Evolutionary conservation across 2,113 vertebrate species (phyloP).

Genomic region (Oceanodroma tethys): DNA sequence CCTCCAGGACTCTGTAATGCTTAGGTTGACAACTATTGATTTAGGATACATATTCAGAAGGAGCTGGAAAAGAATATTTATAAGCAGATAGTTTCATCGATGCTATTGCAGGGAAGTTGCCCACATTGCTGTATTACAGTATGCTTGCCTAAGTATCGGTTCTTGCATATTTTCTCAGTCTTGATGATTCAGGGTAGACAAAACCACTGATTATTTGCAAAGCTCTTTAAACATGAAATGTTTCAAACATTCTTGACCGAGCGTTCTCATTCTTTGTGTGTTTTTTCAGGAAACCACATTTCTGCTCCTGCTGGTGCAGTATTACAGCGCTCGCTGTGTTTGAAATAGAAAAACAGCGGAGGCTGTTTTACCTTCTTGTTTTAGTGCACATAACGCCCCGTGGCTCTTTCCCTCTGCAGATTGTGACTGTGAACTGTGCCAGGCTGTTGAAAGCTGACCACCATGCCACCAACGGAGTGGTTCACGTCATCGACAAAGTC

Average conservation of each 20-base stretch:
- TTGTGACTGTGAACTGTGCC: conserved; percentile 97
- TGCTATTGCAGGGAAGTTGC: background rate
- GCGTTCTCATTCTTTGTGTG: background rate
- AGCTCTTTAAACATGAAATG: background rate
- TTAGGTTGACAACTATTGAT: background rate
- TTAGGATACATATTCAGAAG: background rate
- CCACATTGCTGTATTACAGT: fast-evolving
- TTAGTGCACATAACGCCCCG: background rate
- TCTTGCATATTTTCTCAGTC: background rate
- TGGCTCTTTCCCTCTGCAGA: conserved; percentile 68
- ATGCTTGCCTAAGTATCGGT: background rate
- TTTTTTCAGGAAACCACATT: background rate
- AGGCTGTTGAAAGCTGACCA: conserved; percentile 94
- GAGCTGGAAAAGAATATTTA: background rate
- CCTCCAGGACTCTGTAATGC: background rate
- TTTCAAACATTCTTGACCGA: background rate
- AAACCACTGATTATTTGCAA: background rate
- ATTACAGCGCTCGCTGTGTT: fast-evolving
- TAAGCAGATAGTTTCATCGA: background rate
- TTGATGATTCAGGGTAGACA: background rate
- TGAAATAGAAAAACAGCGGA: background rate
- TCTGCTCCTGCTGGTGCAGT: background rate
- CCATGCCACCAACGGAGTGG: conserved; percentile 94
- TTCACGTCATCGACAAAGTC: conserved; percentile 95
- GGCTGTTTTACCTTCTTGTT: background rate